phyloP scores from a whole-genome alignment of 92 coral and sea anemone species.

The Parazoanthus darwini region DNA sequence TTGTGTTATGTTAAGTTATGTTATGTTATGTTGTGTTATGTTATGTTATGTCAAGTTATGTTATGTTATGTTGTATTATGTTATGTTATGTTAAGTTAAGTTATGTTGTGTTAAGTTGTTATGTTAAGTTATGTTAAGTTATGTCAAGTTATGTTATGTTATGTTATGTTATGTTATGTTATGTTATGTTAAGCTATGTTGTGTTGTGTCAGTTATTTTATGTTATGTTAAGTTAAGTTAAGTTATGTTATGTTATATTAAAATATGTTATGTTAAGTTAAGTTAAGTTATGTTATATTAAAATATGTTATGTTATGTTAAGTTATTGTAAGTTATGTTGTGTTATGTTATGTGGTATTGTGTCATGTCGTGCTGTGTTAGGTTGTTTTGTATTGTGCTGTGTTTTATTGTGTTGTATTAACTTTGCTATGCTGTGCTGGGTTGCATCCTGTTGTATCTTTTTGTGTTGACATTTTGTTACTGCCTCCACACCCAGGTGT shows the following conservation, averaged over 20 bases:
- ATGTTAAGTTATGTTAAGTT: neutral
- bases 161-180: neutral
- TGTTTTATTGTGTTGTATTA: too few relatives aligned
- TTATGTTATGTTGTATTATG: neutral
- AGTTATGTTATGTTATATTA: too few relatives aligned
- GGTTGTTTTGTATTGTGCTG: too few relatives aligned
- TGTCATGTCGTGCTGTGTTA: too few relatives aligned
- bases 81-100: neutral
- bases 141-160: neutral
- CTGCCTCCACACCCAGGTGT: neutral
- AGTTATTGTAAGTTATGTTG: neutral
- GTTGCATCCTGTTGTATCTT: too few relatives aligned
- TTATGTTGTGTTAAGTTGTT: neutral
- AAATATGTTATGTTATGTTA: neutral
- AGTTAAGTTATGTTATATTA: neutral
- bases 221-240: too few relatives aligned
- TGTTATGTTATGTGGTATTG: too few relatives aligned
- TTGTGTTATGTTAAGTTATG: too few relatives aligned
- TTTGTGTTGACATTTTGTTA: neutral
- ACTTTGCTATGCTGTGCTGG: too few relatives aligned
- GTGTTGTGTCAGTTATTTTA: too few relatives aligned
- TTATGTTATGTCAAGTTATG: neutral
- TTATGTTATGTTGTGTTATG: too few relatives aligned
- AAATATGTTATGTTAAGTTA: too few relatives aligned
- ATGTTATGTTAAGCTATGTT: neutral